phyloP scores from a whole-genome alignment of 1,140 invertebrate species.

The Cherax destructor region DNA sequence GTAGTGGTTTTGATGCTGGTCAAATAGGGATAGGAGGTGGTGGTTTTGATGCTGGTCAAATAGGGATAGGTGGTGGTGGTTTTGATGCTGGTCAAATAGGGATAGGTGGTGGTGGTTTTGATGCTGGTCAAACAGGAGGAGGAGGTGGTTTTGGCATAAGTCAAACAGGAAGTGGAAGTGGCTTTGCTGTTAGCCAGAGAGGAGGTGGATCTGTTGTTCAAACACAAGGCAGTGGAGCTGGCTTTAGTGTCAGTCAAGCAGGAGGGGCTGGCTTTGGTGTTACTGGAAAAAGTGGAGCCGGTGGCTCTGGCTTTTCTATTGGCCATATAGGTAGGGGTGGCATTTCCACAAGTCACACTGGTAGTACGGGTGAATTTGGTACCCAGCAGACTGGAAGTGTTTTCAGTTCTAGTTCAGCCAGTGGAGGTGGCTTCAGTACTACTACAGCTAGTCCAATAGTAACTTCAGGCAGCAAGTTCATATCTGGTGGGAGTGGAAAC shows the following conservation, averaged over 20 bases:
- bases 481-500: background rate
- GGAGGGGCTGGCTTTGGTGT: background rate
- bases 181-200: background rate
- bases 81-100: too few relatives aligned
- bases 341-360: background rate
- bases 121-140: background rate
- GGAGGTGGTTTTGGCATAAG: background rate
- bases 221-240: background rate
- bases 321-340: background rate
- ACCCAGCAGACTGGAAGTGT: background rate
- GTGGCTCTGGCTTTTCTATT: background rate
- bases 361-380: background rate
- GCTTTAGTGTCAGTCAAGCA: background rate
- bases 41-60: background rate
- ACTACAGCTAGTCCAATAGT: background rate
- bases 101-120: background rate
- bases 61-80: background rate
- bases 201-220: too few relatives aligned
- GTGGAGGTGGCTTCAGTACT: background rate
- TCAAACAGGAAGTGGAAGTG: background rate
- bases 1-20: too few relatives aligned
- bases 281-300: background rate
- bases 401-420: background rate
- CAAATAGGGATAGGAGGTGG: too few relatives aligned
- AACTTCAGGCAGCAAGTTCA: background rate